Evolutionary conservation across 2,888 invertebrate genomes (phyloP).

Genomic region (Ennomos quercinarius): DNA sequence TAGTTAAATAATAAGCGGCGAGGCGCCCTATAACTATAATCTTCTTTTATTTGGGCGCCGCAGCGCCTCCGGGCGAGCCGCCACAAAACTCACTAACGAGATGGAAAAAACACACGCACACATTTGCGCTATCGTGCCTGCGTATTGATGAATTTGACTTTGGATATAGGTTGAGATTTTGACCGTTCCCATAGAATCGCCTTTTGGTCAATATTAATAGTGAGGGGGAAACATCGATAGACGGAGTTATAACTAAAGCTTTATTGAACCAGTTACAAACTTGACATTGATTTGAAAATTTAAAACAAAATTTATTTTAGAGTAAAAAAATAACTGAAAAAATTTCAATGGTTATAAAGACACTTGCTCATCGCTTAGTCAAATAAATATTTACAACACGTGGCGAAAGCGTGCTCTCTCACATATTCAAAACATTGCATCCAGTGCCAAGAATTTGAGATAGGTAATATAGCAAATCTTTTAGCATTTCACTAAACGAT

Average conservation of each 20-base stretch:
- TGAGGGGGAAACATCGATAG: constrained; percentile 8
- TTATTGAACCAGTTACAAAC: too few species aligned
- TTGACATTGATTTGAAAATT: too few species aligned
- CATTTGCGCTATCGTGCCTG: constrained; percentile 61
- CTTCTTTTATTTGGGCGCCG: constrained; percentile 76
- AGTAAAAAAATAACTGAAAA: too few species aligned
- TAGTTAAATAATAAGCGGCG: constrained; percentile 82
- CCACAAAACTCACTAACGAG: constrained; percentile 76
- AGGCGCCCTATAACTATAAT: constrained; percentile 79
- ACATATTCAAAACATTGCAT: constrained; percentile 14
- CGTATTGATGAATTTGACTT: constrained; percentile 66
- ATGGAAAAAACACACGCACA: constrained; percentile 64
- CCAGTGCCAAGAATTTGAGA: constrained; percentile 21
- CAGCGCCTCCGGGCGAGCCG: constrained; percentile 66
- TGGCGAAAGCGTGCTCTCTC: constrained; percentile 12
- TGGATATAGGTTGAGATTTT: constrained; percentile 48
- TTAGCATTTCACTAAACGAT: constrained; percentile 9
- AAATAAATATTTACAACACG: constrained; percentile 21
- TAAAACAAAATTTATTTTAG: too few species aligned
- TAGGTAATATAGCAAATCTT: constrained; percentile 5
- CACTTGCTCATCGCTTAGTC: constrained; percentile 4
- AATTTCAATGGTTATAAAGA: too few species aligned
- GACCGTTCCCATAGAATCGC: constrained; percentile 44
- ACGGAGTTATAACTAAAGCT: too few species aligned
- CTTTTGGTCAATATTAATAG: constrained; percentile 20